Evolutionary conservation across 2,797 vertebrate genomes (phyloP).

Genomic region (Clamator glandarius): DNA sequence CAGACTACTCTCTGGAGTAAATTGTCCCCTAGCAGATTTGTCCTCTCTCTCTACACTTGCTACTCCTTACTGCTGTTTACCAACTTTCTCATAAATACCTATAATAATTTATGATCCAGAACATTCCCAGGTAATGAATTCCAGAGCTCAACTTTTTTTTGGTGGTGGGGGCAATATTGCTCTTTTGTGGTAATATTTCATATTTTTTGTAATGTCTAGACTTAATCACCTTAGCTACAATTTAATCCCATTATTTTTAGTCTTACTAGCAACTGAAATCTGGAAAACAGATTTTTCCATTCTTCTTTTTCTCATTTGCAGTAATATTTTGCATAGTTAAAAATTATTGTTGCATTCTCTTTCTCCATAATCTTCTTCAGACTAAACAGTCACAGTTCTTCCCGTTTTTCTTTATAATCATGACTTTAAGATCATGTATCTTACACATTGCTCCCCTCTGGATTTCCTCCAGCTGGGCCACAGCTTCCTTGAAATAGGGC

Average conservation of each 20-base stretch:
- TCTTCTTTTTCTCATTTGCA: background rate
- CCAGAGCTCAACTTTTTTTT: background rate
- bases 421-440: background rate
- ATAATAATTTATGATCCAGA: background rate
- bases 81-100: background rate
- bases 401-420: background rate
- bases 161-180: background rate
- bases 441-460: background rate
- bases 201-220: background rate
- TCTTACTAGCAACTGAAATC: background rate
- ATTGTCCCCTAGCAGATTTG: background rate
- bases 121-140: background rate
- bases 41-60: fast-evolving
- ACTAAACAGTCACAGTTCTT: background rate
- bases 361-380: background rate
- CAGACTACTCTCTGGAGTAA: background rate
- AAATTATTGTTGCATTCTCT: background rate
- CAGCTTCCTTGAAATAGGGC: background rate
- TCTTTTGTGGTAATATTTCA: background rate
- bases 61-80: background rate
- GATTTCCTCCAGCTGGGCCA: background rate
- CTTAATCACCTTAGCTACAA: background rate
- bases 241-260: background rate
- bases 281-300: background rate
- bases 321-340: background rate